Evolutionary conservation across 2,888 invertebrate genomes (phyloP), one percentile per base, ranked within the genome.

Genomic region (Plemyria rubiginata): DNA sequence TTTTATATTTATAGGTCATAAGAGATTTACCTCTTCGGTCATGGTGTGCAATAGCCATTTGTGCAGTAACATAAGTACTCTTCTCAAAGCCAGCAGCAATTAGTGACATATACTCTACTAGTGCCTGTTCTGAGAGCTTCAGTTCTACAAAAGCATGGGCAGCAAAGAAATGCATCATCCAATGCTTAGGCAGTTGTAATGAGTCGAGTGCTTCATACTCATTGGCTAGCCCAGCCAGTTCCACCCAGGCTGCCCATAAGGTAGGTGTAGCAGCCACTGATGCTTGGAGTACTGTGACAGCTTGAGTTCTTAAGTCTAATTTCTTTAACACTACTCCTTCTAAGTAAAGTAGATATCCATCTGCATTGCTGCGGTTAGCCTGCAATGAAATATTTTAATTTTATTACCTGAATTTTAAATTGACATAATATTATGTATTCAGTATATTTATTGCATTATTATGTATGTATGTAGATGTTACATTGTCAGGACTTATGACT

Each of bases 181-280:
- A 99, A 86, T 98, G 98, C 70, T 96, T 95, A 0, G 98, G 98
- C 46, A 96, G 84, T 62, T 94, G 93, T 4, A 96, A 81, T 3
- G 94, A 92, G 63, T 95, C 93, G 16, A 96, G 80, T 54, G 96
- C 96, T 76, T 97, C 96, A 85, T 96, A 96, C 75, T 97, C 97
- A 67, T 95, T 95, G 57, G 99, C 95, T 1, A 99, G 90, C 8
- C 96, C 95, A 0, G 98, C 96, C 12, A 99, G 90, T 84, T 99
- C 99, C 40, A 97, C 93, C 98, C 99, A 99, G 0, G 99, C 97
- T 46, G 98, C 96, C 99, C 99, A 99, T 65, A 98, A 94, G 77
- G 97, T 95, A 0, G 98, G 98, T 58, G 96, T 95, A 46, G 94
- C 93, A 62, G 95, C 94, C 11, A 98, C 94, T 0, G 98, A 95